Evolutionary conservation across 2,797 vertebrate genomes (phyloP), one percentile per base, ranked within the genome.

Genomic region (Percopsis omiscomaycus): DNA sequence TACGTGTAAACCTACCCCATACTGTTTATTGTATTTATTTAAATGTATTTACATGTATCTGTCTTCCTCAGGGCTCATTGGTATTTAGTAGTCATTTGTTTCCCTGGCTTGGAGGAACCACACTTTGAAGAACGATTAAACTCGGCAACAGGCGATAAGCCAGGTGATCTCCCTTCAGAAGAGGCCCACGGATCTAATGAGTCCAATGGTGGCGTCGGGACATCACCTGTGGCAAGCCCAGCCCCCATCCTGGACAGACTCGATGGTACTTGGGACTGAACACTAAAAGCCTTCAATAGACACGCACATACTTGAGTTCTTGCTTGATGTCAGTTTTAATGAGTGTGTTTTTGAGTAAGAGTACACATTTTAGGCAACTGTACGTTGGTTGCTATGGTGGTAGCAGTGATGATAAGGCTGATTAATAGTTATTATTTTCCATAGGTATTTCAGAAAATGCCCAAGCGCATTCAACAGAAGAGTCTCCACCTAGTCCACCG

Each of bases 11-110:
- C 30, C 4, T 32, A 37, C 8, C 22, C 22, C 9, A 10, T 51
- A 28, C 22, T 5, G 5, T 50, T 0, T 9, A 0, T 4, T 54
- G 10, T 22, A 22, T 22, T 22, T 22, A 22, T 54, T 14, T 22
- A 22, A 55, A 57, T 28, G 5, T 29, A 14, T 9, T 4, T 2
- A 55, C 4, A 42, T 0, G 3, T 59, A 2, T n/a, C 13, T 75
- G 15, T 65, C 11, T 78, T 22, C 28, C 72, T 57, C 32, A 98
- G 97, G 84, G 93, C 95, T 86, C 97, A 99, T 71, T 98, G 97
- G 96, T 98, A 98, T 84, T 92, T 98, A 66, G 96, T 95, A 65
- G 93, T 98, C 32, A 94, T 99, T 82, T 99, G 98, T 85, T 98
- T 98, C 78, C 95, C 96, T 13, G 94, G 94, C 73, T 64, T 98